These are phyloP conservation scores for Pegoplata infirma DNA, from an alignment of 2,888 invertebrate genomes.

Conservation along the genomic window DNA sequence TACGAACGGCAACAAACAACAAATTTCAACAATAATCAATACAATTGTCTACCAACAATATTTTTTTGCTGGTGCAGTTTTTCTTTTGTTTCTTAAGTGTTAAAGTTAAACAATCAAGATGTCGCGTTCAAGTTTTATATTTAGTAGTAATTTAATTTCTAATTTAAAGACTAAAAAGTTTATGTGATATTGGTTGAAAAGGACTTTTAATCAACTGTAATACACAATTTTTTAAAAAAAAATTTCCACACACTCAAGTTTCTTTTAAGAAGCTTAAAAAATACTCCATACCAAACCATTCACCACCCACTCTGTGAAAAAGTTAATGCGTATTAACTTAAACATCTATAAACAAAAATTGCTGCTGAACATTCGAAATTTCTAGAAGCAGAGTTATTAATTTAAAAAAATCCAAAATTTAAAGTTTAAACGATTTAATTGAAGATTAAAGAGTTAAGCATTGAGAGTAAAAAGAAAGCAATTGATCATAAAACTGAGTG, in stretches of 20 bases:
- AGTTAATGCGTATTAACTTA: too few relatives aligned
- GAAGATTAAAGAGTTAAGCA: too few relatives aligned
- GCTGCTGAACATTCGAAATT: not conserved
- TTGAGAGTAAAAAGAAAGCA: too few relatives aligned
- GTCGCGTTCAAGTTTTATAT: constrained; percentile 70
- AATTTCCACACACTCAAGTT: constrained; percentile 20
- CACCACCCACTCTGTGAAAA: not conserved
- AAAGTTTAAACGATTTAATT: too few relatives aligned
- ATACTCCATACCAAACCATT: not conserved
- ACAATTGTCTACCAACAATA: not conserved
- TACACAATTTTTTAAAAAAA: not conserved
- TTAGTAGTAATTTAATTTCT: constrained; percentile 66
- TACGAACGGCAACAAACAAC: constrained; percentile 27
- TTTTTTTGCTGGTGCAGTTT: constrained; percentile 7
- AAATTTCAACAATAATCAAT: constrained; percentile 38
- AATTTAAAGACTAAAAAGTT: constrained; percentile 75
- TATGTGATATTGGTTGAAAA: constrained; percentile 69
- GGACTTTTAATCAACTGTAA: constrained; percentile 30
- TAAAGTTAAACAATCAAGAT: constrained; percentile 66
- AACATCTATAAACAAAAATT: not conserved
- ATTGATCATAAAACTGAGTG: too few relatives aligned
- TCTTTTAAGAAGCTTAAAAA: constrained; percentile 19
- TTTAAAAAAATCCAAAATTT: too few relatives aligned
- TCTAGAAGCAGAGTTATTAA: too few relatives aligned
- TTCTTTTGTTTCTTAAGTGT: constrained; percentile 34